Percentiles rank a stretch among this genome's conserved stretches.
phyloP scores from a whole-genome alignment of 2,113 vertebrate species.

The Toxotes chatareus region DNA sequence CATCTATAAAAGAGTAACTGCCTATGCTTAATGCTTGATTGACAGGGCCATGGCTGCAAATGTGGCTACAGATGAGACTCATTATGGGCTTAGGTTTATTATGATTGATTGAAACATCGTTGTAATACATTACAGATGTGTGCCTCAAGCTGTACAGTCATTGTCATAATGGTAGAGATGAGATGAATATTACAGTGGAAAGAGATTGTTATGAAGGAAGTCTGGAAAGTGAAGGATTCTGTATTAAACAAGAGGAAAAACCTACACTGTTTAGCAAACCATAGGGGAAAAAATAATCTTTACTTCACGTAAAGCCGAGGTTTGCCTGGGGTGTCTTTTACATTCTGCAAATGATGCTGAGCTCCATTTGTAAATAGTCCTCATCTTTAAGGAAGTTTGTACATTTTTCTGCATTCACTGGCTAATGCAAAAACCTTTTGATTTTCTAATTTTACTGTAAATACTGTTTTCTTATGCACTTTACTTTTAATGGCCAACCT shows the following conservation, averaged over 20 bases:
- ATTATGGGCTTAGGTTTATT: background rate
- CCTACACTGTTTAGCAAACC: background rate
- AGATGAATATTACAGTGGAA: background rate
- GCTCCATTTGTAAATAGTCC: slow-evolving; percentile 24
- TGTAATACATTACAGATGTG: background rate
- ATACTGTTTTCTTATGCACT: slow-evolving; percentile 61
- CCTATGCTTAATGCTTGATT: slow-evolving; percentile 1
- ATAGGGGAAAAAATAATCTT: background rate
- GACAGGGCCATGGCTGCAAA: slow-evolving; percentile 12
- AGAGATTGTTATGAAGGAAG: background rate
- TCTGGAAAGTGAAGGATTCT: slow-evolving; percentile 13
- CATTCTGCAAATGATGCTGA: slow-evolving; percentile 1
- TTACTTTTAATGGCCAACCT: slow-evolving; percentile 17
- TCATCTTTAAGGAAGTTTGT: slow-evolving; percentile 7
- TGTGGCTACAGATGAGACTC: background rate
- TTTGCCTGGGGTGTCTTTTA: background rate
- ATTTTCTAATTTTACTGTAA: slow-evolving; percentile 25
- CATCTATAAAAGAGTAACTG: background rate
- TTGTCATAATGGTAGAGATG: too few relatives aligned
- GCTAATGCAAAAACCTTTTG: background rate
- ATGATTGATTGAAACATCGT: background rate
- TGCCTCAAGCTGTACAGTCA: background rate
- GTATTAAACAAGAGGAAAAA: background rate
- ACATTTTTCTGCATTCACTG: background rate
- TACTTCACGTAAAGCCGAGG: background rate